Base-by-base conservation (phyloP, 2,797 vertebrate genomes). In the Clarias fuscus region DNA sequence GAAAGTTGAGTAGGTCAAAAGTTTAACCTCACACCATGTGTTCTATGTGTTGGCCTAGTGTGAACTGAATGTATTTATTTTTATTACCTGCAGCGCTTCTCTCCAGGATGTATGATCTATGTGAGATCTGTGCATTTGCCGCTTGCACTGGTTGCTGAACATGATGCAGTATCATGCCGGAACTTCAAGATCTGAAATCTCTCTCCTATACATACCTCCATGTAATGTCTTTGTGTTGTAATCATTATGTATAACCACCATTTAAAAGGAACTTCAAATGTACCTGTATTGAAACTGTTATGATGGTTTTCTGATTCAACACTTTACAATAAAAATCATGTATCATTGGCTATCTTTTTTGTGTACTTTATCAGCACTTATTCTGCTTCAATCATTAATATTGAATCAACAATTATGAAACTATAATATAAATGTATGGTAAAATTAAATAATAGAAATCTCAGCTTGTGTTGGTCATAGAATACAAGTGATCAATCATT, bases 121-220 rank as follows among this genome's bases (percentile, higher is more conserved):
- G 92, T 86, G 90, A 92, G 88, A 88, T 91, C 85, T 92, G 91
- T 76, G 76, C 88, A 37, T 90, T 56, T 67, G 89, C 86, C 6
- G 91, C 91, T 73, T 92, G 92, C 84, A 91, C 86, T 2, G 91
- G 89, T 59, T 92, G 92, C 33, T 91, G 82, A 91, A 80, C 33
- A 43, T 43, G 59, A 80, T 22, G 7, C 20, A 61, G 58, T 24
- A 15, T 61, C 11, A 62, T 80, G n/a, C 59, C 40, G 30, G 14
- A n/a, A 8, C 77, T 62, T 62, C 30, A 64, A 64, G 59, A n/a
- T 43, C 8, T 22, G 1, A 77, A 22, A 77, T 22, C n/a, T 56
- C 10, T 17, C 33, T 71, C 68, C 10, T 40, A 40, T 79, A 33
- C 11, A 40, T 62, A 24, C 14, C 13, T 64, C 11, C 17, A 43